Conservation (phyloP, 2,113 vertebrate species). For the Trinectes maculatus region DNA sequence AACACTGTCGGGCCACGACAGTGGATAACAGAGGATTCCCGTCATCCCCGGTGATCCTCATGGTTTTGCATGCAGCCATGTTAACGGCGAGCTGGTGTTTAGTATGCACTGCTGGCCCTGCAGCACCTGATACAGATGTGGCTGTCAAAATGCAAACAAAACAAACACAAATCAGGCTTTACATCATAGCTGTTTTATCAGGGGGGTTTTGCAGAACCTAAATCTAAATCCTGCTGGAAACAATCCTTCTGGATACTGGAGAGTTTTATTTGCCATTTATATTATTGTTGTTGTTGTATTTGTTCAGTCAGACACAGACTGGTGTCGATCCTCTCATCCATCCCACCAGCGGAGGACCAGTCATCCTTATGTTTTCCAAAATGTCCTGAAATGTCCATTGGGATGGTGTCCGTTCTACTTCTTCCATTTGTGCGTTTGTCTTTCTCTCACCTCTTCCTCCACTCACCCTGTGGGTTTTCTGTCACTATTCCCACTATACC, state of each 20-base stretch:
- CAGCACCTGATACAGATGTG: conserved; percentile 62
- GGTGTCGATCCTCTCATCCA: not conserved
- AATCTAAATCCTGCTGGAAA: not conserved
- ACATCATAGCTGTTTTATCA: conserved; percentile 3
- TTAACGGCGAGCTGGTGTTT: conserved; percentile 58
- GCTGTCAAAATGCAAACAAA: not conserved
- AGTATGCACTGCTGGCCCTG: conserved; percentile 68
- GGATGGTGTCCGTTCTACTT: conserved; percentile 17
- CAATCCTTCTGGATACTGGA: too few species aligned
- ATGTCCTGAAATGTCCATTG: conserved; percentile 5
- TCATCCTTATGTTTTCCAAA: conserved; percentile 14
- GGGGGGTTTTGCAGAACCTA: not conserved
- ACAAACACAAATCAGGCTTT: conserved; percentile 2
- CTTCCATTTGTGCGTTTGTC: conserved; percentile 21
- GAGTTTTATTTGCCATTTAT: too few species aligned
- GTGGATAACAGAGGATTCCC: conserved; percentile 48
- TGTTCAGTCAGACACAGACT: too few species aligned
- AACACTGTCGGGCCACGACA: conserved; percentile 38
- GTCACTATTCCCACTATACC: conserved; percentile 45
- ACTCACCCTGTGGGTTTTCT: conserved; percentile 49
- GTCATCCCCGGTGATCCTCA: conserved; percentile 62
- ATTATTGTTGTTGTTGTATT: too few species aligned
- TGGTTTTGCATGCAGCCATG: conserved; percentile 58
- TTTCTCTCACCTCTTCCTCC: conserved; percentile 22
- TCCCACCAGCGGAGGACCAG: conserved; percentile 6